Evolutionary conservation across 2,888 invertebrate genomes (phyloP), one percentile per base, ranked within the genome.

Genomic region (Tenthredo amoena): DNA sequence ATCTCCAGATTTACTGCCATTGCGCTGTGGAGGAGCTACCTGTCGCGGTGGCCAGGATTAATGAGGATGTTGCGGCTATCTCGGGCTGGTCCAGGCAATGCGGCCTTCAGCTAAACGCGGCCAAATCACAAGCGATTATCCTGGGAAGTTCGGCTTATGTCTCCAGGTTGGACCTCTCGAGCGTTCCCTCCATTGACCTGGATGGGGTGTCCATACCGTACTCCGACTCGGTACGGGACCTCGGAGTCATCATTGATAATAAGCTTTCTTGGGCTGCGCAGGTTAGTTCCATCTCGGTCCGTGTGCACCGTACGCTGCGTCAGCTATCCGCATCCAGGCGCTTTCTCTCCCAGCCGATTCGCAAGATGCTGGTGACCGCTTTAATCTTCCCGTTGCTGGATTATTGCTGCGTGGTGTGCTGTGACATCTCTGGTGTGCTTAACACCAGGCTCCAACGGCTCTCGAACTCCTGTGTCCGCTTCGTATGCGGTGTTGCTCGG

Each of bases 181-280:
- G 12, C 21, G 12, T 68, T 12, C 65, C 65, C 5, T 9, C 7
- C 12, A n/a, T 34, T 4, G 5, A 21, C 5, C 26, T 68, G 2
- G 65, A 12, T 10, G 26, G 12, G 6, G 65, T 31, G 21, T 12
- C 12, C 4, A 31, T 68, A 6, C 21, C 26, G 7, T 68, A 68
- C 26, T 77, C 77, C 4, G 15, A n/a, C 15, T 65, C 18, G n/a
- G 84, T 84, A 12, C 68, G 43, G n/a, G 81, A 86, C n/a, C 82
- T 85, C 21, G 85, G 82, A 3, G 82, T 85, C 15, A 15, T 85
- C 15, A 15, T 86, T 1, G 84, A 84, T 47, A 21, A 31, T 12
- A 86, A 79, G 43, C 58, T 86, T 2, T 71, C 84, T 0, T 85
- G 77, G 21, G n/a, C 15, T 9, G 37, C 12, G 26, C 85, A 86